These are phyloP conservation scores for Calameuta pallipes DNA, from an alignment of 2,888 invertebrate species.

Conservation along the genomic window DNA sequence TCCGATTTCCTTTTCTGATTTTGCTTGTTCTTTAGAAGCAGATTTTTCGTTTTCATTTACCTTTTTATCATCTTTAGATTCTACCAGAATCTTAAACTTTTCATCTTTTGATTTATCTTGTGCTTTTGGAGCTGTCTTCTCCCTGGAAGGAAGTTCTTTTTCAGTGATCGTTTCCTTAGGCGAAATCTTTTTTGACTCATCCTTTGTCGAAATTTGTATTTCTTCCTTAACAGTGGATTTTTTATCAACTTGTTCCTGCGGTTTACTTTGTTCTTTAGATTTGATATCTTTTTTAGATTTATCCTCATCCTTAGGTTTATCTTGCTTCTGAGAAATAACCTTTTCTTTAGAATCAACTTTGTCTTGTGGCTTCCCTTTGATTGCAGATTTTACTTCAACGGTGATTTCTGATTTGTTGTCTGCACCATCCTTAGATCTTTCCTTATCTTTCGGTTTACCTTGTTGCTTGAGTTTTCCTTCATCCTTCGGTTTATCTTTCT, in stretches of 20 bases:
- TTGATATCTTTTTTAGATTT: constrained; percentile 25
- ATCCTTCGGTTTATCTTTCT: neutral
- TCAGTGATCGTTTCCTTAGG: constrained; percentile 11
- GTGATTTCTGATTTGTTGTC: neutral
- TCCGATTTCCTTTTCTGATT: constrained; percentile 6
- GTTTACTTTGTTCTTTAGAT: constrained; percentile 5
- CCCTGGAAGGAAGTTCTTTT: neutral
- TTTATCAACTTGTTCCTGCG: constrained; percentile 15
- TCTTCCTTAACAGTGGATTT: constrained; percentile 4
- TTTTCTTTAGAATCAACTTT: constrained; percentile 40
- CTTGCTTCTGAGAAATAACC: constrained; percentile 5
- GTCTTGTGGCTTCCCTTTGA: neutral
- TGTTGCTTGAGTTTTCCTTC: neutral
- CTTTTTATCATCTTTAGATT: constrained; percentile 24
- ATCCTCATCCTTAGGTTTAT: constrained; percentile 18
- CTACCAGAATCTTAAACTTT: constrained; percentile 29
- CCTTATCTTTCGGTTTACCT: neutral
- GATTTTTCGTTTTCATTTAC: constrained; percentile 14
- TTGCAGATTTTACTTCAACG: neutral
- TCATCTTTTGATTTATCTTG: neutral
- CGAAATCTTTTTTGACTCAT: constrained; percentile 24
- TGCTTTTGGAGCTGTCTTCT: neutral
- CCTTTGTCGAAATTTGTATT: constrained; percentile 24
- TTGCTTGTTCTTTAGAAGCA: constrained; percentile 16
- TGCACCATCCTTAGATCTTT: neutral